Percentiles rank a stretch among this genome's conserved stretches.
These are phyloP conservation scores for Megamerina dolium DNA, from an alignment of 2,888 invertebrate species.

Conservation along the genomic window DNA sequence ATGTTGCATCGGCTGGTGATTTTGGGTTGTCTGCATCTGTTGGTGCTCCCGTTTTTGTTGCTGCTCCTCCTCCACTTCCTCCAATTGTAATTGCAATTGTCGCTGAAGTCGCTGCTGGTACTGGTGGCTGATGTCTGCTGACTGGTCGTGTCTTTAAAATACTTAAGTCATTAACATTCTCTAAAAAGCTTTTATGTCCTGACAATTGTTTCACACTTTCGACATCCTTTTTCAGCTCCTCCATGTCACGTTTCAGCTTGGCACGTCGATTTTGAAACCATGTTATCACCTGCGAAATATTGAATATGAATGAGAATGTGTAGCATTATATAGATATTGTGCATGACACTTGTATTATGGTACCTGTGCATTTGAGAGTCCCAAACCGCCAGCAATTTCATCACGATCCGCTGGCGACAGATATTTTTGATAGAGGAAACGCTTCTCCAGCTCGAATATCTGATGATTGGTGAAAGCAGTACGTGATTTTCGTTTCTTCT, in stretches of 20 bases:
- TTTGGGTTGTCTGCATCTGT: conserved; percentile 3
- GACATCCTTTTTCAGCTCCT: conserved; percentile 94
- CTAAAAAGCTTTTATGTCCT: conserved; percentile 82
- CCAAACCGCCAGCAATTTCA: conserved; percentile 88
- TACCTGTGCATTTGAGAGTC: conserved; percentile 91
- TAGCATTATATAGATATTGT: not conserved
- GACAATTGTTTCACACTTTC: conserved; percentile 84
- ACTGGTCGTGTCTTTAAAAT: conserved; percentile 84
- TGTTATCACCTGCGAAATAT: conserved; percentile 69
- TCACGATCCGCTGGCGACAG: conserved; percentile 95
- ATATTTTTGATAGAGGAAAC: conserved; percentile 98
- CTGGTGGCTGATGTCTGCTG: conserved; percentile 39
- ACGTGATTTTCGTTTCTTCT: conserved; percentile 94
- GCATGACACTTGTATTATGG: conserved; percentile 18
- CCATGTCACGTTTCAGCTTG: conserved; percentile 93
- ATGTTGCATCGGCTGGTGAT: conserved; percentile 11
- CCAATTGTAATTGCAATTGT: conserved; percentile 13
- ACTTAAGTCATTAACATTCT: conserved; percentile 86
- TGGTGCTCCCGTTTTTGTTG: conserved; percentile 6
- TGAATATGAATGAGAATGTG: not conserved
- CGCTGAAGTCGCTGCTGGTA: conserved; percentile 15
- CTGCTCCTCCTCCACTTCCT: conserved; percentile 5
- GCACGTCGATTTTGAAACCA: conserved; percentile 94
- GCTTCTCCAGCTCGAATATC: conserved; percentile 94
- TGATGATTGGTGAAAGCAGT: conserved; percentile 98